Conservation (phyloP, 2,888 invertebrate species). For the Drosophila affinis region DNA sequence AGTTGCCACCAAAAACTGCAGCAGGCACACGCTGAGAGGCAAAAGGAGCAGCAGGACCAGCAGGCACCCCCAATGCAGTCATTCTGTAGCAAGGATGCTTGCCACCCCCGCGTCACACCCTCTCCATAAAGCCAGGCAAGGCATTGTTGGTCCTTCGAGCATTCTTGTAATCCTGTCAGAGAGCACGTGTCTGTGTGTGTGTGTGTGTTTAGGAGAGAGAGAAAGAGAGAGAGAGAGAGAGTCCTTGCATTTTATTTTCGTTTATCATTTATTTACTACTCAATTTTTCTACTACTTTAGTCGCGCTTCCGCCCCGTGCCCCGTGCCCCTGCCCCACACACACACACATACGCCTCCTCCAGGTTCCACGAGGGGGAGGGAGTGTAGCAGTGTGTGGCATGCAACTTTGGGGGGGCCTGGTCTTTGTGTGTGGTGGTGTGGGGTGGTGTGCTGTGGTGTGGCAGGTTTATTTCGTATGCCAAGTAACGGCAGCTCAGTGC, state of each 20-base stretch:
- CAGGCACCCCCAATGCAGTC: conserved; percentile 29
- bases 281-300: conserved; percentile 80
- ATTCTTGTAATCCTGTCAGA: conserved; percentile 77
- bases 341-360: not conserved
- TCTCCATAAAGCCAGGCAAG: conserved; percentile 39
- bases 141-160: conserved; percentile 72
- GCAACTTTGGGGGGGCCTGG: not conserved
- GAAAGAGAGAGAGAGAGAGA: conserved; percentile 44
- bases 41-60: not conserved
- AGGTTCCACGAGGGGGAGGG: not conserved
- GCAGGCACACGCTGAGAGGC: conserved; percentile 10
- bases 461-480: conserved; percentile 76
- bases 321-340: not conserved
- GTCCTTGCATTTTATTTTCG: conserved; percentile 80
- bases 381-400: not conserved
- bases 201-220: conserved; percentile 19
- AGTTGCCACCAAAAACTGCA: conserved; percentile 64
- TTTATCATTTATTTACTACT: conserved; percentile 81
- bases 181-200: conserved; percentile 36
- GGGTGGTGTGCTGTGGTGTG: conserved; percentile 27
- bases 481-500: conserved; percentile 76
- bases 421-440: not conserved
- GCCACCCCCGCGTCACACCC: not conserved
- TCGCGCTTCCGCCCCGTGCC: conserved; percentile 51
- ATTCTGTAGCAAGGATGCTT: conserved; percentile 11